Conservation (phyloP, 2,797 vertebrate genomes). For the Coregonus sp. region DNA sequence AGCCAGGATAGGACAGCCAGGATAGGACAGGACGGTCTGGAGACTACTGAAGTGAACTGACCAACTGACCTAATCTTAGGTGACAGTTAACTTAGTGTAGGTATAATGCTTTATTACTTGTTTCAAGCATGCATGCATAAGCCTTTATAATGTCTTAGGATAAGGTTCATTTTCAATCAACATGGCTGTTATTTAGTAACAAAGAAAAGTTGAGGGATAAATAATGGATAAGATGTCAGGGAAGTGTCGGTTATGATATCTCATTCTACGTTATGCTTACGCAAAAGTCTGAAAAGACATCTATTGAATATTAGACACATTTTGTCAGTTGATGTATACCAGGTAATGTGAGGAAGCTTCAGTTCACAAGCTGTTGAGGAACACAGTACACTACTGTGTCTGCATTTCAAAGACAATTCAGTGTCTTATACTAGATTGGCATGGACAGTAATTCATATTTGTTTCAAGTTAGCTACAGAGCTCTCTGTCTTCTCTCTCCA, state of each 20-base stretch:
- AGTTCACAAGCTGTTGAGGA: not conserved
- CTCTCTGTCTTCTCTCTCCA: constrained; percentile 3
- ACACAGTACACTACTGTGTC: constrained; percentile 2
- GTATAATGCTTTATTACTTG: not conserved
- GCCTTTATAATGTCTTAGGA: too few species aligned
- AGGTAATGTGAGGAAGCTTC: not conserved
- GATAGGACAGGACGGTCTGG: not conserved
- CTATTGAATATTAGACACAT: not conserved
- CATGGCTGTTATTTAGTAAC: not conserved
- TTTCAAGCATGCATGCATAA: not conserved
- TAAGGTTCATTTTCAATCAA: too few species aligned
- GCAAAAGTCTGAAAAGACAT: not conserved
- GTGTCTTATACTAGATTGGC: constrained; percentile 11
- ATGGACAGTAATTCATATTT: constrained; percentile 12
- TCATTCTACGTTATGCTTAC: not conserved
- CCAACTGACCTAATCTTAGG: not conserved
- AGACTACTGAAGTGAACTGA: not conserved
- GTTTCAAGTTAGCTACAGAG: constrained; percentile 22
- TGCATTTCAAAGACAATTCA: constrained; percentile 24
- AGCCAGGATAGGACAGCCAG: not conserved
- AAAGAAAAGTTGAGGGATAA: not conserved
- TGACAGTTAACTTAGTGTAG: not conserved
- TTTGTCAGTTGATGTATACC: too few species aligned
- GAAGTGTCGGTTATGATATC: not conserved
- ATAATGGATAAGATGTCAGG: too few species aligned